These are phyloP conservation scores for Aproaerema taeniolella DNA, from an alignment of 2,888 invertebrate species.

Conservation along the genomic window DNA sequence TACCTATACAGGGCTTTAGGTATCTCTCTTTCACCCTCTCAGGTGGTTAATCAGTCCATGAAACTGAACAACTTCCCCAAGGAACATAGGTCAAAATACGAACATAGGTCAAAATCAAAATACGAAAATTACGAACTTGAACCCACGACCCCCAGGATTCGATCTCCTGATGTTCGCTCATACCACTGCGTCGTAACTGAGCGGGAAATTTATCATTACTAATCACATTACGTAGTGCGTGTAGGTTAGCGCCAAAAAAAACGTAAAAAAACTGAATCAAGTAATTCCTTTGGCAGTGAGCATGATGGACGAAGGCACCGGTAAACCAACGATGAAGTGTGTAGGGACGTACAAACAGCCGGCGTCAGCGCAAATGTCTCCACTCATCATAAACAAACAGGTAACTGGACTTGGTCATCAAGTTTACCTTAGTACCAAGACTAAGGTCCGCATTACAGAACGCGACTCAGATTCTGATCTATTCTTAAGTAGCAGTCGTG, in stretches of 20 bases:
- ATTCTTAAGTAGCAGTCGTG: too few species aligned
- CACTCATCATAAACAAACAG: conserved; percentile 55
- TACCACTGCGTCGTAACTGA: background rate
- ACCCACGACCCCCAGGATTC: background rate
- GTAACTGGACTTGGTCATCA: too few species aligned
- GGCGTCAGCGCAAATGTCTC: conserved; percentile 29
- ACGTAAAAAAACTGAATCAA: background rate
- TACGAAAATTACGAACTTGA: background rate
- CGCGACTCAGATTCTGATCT: too few species aligned
- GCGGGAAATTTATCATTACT: background rate
- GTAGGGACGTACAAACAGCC: conserved; percentile 52
- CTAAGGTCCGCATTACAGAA: too few species aligned
- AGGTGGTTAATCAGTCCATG: too few species aligned
- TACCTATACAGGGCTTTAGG: too few species aligned
- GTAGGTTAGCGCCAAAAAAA: too few species aligned
- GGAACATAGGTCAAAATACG: too few species aligned
- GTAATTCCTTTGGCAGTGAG: conserved; percentile 39
- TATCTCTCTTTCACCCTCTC: too few species aligned
- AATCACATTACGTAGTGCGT: background rate
- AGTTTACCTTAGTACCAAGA: too few species aligned
- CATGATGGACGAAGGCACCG: conserved; percentile 54
- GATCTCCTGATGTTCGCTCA: background rate
- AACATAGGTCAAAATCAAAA: too few species aligned
- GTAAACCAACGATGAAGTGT: conserved; percentile 54
- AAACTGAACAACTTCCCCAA: too few species aligned